Conservation (phyloP, 2,888 invertebrate genomes). For the Pyrocoelia pectoralis region DNA sequence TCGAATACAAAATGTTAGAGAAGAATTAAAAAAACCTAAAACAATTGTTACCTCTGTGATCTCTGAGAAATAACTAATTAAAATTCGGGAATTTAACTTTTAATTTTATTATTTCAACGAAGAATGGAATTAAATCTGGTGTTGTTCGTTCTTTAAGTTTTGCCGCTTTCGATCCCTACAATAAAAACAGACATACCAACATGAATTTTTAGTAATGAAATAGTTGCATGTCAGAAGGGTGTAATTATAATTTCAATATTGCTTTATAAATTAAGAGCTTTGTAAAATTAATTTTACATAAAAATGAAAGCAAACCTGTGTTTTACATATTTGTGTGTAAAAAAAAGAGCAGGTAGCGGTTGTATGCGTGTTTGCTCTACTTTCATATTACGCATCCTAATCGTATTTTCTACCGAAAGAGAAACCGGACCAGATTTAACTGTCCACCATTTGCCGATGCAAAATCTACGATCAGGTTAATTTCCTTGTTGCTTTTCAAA, state of each 20-base stretch:
- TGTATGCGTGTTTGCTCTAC: slow-evolving; percentile 44
- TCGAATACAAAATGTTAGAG: background rate
- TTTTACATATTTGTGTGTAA: background rate
- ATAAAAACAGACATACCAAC: slow-evolving; percentile 22
- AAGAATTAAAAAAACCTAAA: background rate
- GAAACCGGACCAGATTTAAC: slow-evolving; percentile 41
- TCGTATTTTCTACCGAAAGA: slow-evolving; percentile 50
- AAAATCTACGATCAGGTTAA: slow-evolving; percentile 46
- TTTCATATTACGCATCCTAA: slow-evolving; percentile 41
- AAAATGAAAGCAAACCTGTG: background rate
- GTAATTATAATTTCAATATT: slow-evolving; percentile 1
- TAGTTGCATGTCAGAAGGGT: slow-evolving; percentile 14
- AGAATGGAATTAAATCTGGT: slow-evolving; percentile 29
- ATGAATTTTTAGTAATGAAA: slow-evolving; percentile 26
- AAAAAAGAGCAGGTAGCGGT: background rate
- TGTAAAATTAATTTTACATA: background rate
- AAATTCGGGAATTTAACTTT: slow-evolving; percentile 45
- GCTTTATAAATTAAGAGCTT: background rate
- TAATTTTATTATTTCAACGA: slow-evolving; percentile 43
- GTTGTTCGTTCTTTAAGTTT: slow-evolving; percentile 18
- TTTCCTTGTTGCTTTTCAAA: slow-evolving; percentile 17
- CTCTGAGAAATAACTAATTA: slow-evolving; percentile 45
- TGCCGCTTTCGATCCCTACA: slow-evolving; percentile 22
- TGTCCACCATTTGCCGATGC: slow-evolving; percentile 43
- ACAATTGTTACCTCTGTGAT: slow-evolving; percentile 20